Conservation (phyloP, 2,797 vertebrate genomes). For the Streptopelia turtur region DNA sequence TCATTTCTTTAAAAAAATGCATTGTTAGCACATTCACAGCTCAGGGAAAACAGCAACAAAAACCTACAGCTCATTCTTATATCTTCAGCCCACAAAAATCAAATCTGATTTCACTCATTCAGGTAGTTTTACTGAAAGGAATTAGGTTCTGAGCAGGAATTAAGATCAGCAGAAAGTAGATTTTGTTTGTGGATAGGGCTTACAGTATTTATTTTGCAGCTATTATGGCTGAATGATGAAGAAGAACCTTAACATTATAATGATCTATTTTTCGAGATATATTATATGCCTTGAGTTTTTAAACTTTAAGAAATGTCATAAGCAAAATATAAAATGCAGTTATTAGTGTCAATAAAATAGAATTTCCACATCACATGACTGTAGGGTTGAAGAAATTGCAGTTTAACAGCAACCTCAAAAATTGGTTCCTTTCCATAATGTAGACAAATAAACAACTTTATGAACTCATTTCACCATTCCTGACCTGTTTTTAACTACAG, state of each 20-base stretch:
- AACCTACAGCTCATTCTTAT: neutral
- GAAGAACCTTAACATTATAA: neutral
- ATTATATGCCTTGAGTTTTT: neutral
- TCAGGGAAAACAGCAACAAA: neutral
- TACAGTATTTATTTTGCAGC: neutral
- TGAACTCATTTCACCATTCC: neutral
- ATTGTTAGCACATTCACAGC: neutral
- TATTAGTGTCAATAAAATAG: neutral
- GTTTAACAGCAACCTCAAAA: neutral
- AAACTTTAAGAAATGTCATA: neutral
- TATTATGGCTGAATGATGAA: neutral
- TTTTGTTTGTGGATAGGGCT: neutral
- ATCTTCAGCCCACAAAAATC: neutral
- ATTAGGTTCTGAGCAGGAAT: neutral
- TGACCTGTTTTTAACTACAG: neutral
- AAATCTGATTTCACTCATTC: neutral
- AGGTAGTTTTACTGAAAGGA: neutral
- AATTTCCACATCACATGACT: neutral
- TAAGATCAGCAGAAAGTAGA: neutral
- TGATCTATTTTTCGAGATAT: neutral
- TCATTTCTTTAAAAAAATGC: neutral
- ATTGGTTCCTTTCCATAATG: neutral
- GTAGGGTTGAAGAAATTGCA: neutral
- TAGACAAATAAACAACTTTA: neutral
- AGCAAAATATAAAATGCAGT: neutral